A percentile compares a stretch with the other conserved stretches of the same genome.
These are phyloP conservation scores for Florisuga fusca DNA, from an alignment of 2,797 vertebrate species.

Conservation along the genomic window DNA sequence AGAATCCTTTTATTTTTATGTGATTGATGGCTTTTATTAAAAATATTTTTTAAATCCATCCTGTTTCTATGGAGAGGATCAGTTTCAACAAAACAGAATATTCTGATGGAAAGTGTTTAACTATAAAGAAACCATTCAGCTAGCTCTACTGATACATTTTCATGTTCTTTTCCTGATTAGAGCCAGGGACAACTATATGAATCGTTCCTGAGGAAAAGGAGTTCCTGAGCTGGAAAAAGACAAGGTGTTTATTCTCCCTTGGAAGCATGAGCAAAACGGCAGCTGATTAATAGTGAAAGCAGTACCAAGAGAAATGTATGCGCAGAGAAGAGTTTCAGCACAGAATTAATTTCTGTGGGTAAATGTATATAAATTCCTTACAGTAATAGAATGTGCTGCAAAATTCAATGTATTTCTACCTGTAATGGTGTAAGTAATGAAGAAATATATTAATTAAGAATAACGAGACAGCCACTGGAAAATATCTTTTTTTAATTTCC, in stretches of 20 bases:
- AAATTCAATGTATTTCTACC: constrained; percentile 22
- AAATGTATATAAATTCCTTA: constrained; percentile 27
- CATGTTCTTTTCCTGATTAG: background rate
- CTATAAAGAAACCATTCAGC: background rate
- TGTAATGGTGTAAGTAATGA: background rate
- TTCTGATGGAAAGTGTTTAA: background rate
- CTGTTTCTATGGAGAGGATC: background rate
- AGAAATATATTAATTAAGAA: background rate
- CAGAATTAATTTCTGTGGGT: constrained; percentile 30
- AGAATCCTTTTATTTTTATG: background rate
- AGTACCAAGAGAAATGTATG: background rate
- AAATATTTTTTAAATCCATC: background rate
- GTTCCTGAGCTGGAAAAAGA: background rate
- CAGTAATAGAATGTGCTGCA: background rate
- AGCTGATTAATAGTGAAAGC: background rate
- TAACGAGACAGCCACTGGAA: background rate
- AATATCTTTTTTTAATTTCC: background rate
- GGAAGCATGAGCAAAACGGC: background rate
- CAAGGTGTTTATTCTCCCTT: background rate
- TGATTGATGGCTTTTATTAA: background rate
- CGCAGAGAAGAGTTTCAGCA: background rate
- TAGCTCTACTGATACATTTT: background rate
- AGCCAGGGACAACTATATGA: background rate
- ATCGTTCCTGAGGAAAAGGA: background rate
- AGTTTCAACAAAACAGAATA: background rate